Percentiles rank a stretch among this genome's conserved stretches.
Conservation (phyloP, 1,140 invertebrate genomes). For the Ptiloglossa arizonensis region DNA sequence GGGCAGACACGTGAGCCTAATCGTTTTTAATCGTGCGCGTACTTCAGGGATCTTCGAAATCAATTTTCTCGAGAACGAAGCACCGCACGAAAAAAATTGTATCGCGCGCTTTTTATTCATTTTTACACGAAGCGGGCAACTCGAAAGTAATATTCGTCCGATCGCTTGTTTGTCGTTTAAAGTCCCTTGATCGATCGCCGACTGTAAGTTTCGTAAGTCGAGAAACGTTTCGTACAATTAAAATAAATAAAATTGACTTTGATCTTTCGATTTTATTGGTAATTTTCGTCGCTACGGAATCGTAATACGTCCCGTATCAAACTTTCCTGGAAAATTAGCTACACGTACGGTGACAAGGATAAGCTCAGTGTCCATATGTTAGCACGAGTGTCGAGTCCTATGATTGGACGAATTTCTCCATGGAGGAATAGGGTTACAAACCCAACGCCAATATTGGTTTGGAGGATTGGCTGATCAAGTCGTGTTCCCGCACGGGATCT, state of each 20-base stretch:
- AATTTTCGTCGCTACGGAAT: background rate
- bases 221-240: background rate
- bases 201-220: background rate
- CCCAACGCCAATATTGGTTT: constrained; percentile 63
- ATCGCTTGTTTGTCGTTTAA: too few species aligned
- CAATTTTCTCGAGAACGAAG: too few species aligned
- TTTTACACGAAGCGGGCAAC: too few species aligned
- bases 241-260: background rate
- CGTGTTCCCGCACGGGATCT: constrained; percentile 60
- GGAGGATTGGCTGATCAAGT: constrained; percentile 68
- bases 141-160: too few species aligned
- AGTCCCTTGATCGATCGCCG: too few species aligned
- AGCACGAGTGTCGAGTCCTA: constrained; percentile 43
- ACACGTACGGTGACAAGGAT: background rate
- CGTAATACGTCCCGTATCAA: background rate
- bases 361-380: constrained; percentile 30
- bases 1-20: too few species aligned
- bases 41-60: too few species aligned
- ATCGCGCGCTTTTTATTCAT: too few species aligned
- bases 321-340: constrained; percentile 9
- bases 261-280: background rate
- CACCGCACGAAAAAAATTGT: too few species aligned
- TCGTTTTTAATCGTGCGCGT: too few species aligned
- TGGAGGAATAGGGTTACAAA: constrained; percentile 58
- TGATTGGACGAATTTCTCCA: constrained; percentile 63